Evolutionary conservation across 2,888 invertebrate genomes (phyloP), one percentile per base, ranked within the genome.

Genomic region (Eueremaeus valkanovi): DNA sequence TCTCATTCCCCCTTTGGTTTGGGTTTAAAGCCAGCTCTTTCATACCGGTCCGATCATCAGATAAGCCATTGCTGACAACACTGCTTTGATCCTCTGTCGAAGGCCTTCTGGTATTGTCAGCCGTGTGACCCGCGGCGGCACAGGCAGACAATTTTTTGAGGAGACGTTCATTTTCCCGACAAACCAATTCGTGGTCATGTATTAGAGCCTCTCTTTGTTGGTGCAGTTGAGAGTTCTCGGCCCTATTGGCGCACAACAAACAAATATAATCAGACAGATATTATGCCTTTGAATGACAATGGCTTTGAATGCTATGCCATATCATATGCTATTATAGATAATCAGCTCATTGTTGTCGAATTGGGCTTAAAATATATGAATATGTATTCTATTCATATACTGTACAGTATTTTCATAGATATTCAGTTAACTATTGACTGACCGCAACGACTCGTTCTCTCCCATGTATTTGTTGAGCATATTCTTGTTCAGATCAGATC

Each of bases 121-220:
- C 95, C 94, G 18, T 73, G 40, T 55, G 40, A 61, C 42, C 29
- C 29, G 29, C 73, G 51, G 68, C 63, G 51, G 40, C 63, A 55
- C 55, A 3, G 27, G 24, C 33, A 58, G 70, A 40, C 74, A 95
- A 84, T 84, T 93, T 93, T 83, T 90, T 92, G 74, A 92, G 84
- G 77, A 96, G 86, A 73, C 92, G 85, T 83, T 96, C 95, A 81
- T 96, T 96, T 84, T 96, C 95, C 75, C 92, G 86, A 81, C 92
- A 93, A 36, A 95, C 89, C 49, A 92, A 83, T 83, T 95, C 95
- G 83, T 95, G 95, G 83, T 96, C 95, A 16, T 93, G 85, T 78
- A 93, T 87, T 77, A 94, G 86, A 78, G 90, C 87, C 82, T 95
- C 93, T 70, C 92, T 85, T 0, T 88, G 45, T 87, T 87, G 84